phyloP scores from a whole-genome alignment of 2,797 vertebrate species.

The Acestrorhynchus altus region DNA sequence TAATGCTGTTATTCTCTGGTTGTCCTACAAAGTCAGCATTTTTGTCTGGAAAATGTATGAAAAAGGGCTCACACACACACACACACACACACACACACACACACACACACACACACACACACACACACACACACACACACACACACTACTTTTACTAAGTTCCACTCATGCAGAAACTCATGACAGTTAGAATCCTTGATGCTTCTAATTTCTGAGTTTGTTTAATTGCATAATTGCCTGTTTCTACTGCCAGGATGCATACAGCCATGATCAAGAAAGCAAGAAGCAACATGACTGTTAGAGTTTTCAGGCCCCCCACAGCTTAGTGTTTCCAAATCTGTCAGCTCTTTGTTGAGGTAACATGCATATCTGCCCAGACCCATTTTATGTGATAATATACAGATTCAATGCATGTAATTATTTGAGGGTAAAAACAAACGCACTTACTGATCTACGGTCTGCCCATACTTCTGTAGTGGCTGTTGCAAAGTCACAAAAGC shows the following conservation, averaged over 20 bases:
- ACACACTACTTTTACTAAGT: background rate
- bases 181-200: background rate
- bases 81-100: constrained; percentile 10
- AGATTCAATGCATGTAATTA: background rate
- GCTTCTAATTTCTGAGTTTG: constrained; percentile 24
- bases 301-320: constrained; percentile 9
- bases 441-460: background rate
- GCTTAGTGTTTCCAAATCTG: background rate
- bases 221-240: constrained; percentile 46
- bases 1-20: no score
- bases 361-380: background rate
- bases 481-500: no score
- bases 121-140: constrained; percentile 12
- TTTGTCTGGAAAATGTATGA: no score
- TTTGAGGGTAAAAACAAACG: constrained; percentile 1
- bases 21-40: no score
- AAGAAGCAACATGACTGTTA: constrained; percentile 20
- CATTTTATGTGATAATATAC: background rate
- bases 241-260: constrained; percentile 4
- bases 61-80: background rate
- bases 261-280: constrained; percentile 5
- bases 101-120: background rate
- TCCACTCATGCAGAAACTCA: background rate
- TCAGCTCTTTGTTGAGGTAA: background rate
- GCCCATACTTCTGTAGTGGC: background rate